phyloP scores from a whole-genome alignment of 2,888 invertebrate genomes.

The Epinotia bilunana region DNA sequence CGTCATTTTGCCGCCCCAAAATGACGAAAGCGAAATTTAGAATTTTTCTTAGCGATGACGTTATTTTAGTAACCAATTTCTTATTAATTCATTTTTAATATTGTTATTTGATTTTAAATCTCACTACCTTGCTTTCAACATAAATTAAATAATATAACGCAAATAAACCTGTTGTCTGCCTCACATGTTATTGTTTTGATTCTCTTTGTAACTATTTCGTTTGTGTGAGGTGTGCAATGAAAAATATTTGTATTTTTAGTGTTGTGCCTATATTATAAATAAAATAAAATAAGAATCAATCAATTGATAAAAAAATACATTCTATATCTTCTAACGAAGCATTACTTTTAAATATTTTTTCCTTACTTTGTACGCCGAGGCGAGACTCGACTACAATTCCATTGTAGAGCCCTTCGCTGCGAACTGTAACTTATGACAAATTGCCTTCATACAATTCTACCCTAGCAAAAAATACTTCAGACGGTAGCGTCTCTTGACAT shows the following conservation, averaged over 20 bases:
- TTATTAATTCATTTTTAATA: background rate
- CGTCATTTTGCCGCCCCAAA: background rate
- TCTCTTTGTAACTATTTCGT: too few relatives aligned
- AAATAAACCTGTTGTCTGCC: too few relatives aligned
- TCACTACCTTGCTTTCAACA: background rate
- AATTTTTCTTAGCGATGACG: background rate
- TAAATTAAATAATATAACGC: too few relatives aligned
- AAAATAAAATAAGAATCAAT: background rate
- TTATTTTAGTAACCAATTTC: background rate
- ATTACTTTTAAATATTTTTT: background rate
- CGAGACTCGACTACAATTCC: background rate
- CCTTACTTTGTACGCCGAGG: background rate
- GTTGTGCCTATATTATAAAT: too few relatives aligned
- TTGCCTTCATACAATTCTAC: slow-evolving; percentile 20
- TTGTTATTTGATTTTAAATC: background rate
- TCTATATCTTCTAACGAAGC: background rate
- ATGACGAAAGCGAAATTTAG: too few relatives aligned
- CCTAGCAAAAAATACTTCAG: slow-evolving; percentile 26
- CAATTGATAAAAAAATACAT: background rate
- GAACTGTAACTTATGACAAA: slow-evolving; percentile 8
- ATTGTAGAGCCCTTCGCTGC: background rate
- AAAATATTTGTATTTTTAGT: too few relatives aligned
- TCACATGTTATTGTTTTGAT: too few relatives aligned
- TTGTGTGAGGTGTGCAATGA: too few relatives aligned
- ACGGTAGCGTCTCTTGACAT: slow-evolving; percentile 36